A percentile compares a stretch with the other conserved stretches of the same genome.
These are phyloP conservation scores for Hydra vulgaris DNA, from an alignment of 30 jellyfish, hydroid and myxozoan species.

Conservation along the genomic window DNA sequence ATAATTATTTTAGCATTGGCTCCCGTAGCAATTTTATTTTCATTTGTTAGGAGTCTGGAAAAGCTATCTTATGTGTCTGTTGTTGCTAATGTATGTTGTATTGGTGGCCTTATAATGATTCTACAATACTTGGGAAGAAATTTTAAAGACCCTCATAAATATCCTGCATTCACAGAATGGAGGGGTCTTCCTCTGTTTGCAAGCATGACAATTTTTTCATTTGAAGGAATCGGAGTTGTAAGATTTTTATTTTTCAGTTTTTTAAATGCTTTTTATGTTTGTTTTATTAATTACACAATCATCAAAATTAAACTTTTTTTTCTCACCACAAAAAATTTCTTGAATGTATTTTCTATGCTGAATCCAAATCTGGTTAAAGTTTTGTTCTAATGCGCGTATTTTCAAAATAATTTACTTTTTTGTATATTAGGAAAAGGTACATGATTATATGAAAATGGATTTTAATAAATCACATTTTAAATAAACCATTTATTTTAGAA, in stretches of 20 bases:
- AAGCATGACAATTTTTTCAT: constrained; percentile 82
- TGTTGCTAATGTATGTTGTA: constrained; percentile 77
- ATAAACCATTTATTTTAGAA: no score
- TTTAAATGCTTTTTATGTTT: not conserved
- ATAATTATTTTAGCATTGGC: constrained; percentile 66
- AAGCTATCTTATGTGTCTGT: constrained; percentile 73
- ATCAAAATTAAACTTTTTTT: no score
- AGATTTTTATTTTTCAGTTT: constrained; percentile 13
- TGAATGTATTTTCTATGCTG: no score
- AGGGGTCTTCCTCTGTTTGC: constrained; percentile 68
- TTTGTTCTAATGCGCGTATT: no score
- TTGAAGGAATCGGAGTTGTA: constrained; percentile 99
- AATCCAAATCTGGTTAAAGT: no score
- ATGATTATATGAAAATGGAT: no score
- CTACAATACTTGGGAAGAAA: constrained; percentile 76
- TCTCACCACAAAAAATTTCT: no score
- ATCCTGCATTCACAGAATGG: constrained; percentile 75
- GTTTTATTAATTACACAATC: not conserved
- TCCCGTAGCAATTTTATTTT: constrained; percentile 50
- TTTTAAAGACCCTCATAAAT: constrained; percentile 43
- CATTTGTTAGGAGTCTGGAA: constrained; percentile 84
- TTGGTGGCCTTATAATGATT: constrained; percentile 61
- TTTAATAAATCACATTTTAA: no score
- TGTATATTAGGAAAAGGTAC: no score
- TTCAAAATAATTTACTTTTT: no score